Conservation (phyloP, 2,888 invertebrate species). For the Anodontia alba region DNA sequence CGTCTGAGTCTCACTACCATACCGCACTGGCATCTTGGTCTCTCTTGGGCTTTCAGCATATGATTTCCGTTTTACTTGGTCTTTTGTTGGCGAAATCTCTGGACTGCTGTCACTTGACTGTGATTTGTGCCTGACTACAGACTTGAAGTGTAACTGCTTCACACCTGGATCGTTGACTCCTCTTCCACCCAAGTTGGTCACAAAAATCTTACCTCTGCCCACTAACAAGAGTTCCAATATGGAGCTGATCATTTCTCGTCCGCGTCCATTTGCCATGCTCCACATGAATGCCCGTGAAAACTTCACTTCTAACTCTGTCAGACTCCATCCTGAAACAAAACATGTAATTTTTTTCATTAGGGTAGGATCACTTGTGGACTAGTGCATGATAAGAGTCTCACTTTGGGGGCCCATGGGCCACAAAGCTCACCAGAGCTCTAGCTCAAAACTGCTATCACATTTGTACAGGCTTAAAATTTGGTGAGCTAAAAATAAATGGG, state of each 20-base stretch:
- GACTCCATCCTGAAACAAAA: conserved; percentile 28
- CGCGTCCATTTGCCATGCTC: conserved; percentile 30
- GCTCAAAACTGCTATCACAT: no score
- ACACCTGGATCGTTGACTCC: conserved; percentile 36
- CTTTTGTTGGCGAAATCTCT: conserved; percentile 34
- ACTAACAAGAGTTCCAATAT: conserved; percentile 22
- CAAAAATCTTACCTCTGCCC: conserved; percentile 28
- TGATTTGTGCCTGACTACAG: no score
- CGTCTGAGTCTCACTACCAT: no score
- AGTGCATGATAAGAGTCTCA: no score
- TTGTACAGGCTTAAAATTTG: no score
- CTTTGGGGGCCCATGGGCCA: no score
- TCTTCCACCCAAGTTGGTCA: conserved; percentile 38
- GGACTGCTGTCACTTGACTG: conserved; percentile 30
- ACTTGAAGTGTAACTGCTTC: conserved; percentile 38
- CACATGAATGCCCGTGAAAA: conserved; percentile 18
- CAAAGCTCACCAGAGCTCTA: no score
- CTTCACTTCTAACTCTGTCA: conserved; percentile 22
- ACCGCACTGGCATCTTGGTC: conserved; percentile 14
- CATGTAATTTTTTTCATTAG: conserved; percentile 32
- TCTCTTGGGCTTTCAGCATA: conserved; percentile 31
- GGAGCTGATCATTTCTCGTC: conserved; percentile 26
- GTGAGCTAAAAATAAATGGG: no score
- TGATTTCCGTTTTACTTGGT: conserved; percentile 20
- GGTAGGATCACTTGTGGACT: conserved; percentile 29